These are phyloP conservation scores for Oncopeltus fasciatus DNA, from an alignment of 1,140 invertebrate species.

Conservation along the genomic window DNA sequence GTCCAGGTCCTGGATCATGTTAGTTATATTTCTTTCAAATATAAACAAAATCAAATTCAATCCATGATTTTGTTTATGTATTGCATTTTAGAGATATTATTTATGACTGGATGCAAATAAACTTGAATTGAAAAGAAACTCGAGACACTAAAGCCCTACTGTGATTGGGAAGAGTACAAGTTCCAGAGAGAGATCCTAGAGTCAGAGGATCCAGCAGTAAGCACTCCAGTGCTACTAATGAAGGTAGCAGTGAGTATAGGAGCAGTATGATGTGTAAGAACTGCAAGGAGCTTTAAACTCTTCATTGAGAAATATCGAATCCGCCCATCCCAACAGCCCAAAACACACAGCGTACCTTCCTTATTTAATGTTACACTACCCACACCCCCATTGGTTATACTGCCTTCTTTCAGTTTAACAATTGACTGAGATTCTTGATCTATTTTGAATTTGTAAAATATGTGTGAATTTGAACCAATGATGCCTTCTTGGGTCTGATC, in stretches of 20 bases:
- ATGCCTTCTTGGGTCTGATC: slow-evolving; percentile 43
- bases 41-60: too few relatives aligned
- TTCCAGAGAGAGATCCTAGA: not conserved
- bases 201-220: not conserved
- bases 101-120: too few relatives aligned
- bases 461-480: slow-evolving; percentile 43
- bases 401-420: slow-evolving; percentile 37
- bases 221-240: not conserved
- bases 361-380: slow-evolving; percentile 48
- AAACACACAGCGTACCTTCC: slow-evolving; percentile 59
- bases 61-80: too few relatives aligned
- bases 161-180: too few relatives aligned
- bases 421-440: slow-evolving; percentile 20
- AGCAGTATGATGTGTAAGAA: slow-evolving; percentile 41
- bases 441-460: slow-evolving; percentile 33
- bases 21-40: too few relatives aligned
- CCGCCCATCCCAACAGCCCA: slow-evolving; percentile 60
- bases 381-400: slow-evolving; percentile 54
- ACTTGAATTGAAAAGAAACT: too few relatives aligned
- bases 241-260: not conserved
- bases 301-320: slow-evolving; percentile 66
- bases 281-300: slow-evolving; percentile 52
- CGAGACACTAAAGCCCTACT: too few relatives aligned
- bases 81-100: too few relatives aligned
- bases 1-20: too few relatives aligned